A percentile compares a stretch with the other conserved stretches of the same genome.
Conservation (phyloP, 2,888 invertebrate genomes). For the Andrena fulva region DNA sequence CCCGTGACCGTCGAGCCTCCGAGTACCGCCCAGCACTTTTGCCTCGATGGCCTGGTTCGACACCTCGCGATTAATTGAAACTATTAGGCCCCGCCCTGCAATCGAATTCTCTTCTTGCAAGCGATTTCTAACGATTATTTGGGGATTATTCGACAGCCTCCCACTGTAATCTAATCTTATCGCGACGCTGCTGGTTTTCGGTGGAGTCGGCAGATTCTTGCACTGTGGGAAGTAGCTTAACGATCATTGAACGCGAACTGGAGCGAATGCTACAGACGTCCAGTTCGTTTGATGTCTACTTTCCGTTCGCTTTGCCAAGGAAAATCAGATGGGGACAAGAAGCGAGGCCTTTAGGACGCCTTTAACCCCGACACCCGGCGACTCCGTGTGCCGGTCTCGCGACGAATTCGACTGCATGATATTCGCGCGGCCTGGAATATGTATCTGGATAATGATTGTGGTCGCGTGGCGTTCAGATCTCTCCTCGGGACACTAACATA, state of each 20-base stretch:
- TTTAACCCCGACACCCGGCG: neutral
- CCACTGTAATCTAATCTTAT: no score
- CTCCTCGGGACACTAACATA: neutral
- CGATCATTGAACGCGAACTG: neutral
- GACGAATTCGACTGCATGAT: neutral
- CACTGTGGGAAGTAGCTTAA: neutral
- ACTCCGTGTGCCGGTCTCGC: neutral
- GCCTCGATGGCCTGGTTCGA: neutral
- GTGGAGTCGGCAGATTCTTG: no score
- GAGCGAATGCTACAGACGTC: neutral
- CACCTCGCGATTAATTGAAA: neutral
- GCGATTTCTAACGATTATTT: neutral
- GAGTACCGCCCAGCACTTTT: neutral
- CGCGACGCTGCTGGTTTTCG: no score
- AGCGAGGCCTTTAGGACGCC: neutral
- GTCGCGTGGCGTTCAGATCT: conserved; percentile 20
- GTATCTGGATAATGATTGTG: conserved; percentile 19
- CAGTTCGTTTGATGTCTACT: neutral
- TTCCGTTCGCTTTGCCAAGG: neutral
- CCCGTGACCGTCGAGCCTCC: neutral
- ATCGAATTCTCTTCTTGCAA: neutral
- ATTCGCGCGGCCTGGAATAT: neutral
- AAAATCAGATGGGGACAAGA: neutral
- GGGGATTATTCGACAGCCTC: neutral
- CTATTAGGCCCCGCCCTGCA: neutral